Base-by-base conservation (phyloP, 1,140 invertebrate genomes). In the Lycorma delicatula region DNA sequence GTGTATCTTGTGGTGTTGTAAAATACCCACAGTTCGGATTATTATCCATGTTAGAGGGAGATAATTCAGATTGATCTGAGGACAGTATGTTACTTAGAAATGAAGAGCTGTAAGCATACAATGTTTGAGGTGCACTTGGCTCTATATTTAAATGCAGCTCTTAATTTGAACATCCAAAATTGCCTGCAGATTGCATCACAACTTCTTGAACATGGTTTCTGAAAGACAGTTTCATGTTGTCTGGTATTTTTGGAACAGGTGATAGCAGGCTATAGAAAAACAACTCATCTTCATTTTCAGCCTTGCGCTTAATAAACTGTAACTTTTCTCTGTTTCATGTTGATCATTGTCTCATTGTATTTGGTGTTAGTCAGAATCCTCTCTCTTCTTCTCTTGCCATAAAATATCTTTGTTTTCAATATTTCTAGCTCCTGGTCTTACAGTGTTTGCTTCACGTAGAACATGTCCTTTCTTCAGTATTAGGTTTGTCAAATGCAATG, bases 101-200 rank as follows among this genome's bases (percentile, higher is more conserved):
- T 28, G 36, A 29, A 23, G 36, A 25, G 16, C 36, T 55, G 26
- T 36, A 36, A 25, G 22, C 41, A 27, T 55, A 16, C 31, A 28
- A 52, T 29, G 25, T 20, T 23, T 23, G n/a, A n/a, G n/a, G 12
- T 23, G 47, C 18, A 11, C 25, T 29, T 52, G 23, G 27, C n/a
- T 13, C 11, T 20, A 28, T 4, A 52, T 13, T 18, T 22, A 12
- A 29, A 7, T 28, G 27, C 25, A 25, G 25, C 25, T 3, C 12
- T 25, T 49, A 23, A 11, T 20, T 16, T 23, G 18, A 52, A 52
- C 18, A 16, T 27, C 27, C 49, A n/a, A 3, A 12, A 11, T 12
- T 5, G 28, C n/a, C 51, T 51, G 55, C 55, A 50, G 49, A 57
- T 46, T 57, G 44, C 16, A 51, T 46, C 16, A 57, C 55, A 57